phyloP scores from a whole-genome alignment of 1,140 invertebrate genomes.

The Drosophila miranda region DNA sequence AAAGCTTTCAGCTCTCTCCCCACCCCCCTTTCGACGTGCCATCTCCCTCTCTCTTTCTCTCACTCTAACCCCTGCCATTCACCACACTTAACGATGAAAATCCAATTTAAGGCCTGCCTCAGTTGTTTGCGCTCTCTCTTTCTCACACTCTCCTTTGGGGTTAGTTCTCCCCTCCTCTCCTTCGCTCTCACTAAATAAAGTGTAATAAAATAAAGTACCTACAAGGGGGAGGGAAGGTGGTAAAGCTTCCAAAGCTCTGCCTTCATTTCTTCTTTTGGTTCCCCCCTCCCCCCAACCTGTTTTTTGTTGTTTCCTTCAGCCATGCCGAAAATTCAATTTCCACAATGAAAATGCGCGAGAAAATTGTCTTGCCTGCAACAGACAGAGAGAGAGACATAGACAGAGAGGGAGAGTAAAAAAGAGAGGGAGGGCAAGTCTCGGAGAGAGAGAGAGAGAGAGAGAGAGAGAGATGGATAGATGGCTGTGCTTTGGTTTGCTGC shows the following conservation, averaged over 20 bases:
- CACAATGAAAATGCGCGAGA: slow-evolving; percentile 79
- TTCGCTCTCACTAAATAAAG: slow-evolving; percentile 46
- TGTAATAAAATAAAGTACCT: slow-evolving; percentile 82
- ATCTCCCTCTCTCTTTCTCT: slow-evolving; percentile 16
- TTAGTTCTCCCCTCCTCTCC: slow-evolving; percentile 13
- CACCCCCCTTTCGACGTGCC: background rate
- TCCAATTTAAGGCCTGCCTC: slow-evolving; percentile 77
- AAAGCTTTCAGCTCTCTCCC: slow-evolving; percentile 29
- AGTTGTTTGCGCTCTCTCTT: slow-evolving; percentile 46
- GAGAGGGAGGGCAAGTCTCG: slow-evolving; percentile 14
- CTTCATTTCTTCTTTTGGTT: slow-evolving; percentile 9
- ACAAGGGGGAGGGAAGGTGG: slow-evolving; percentile 27
- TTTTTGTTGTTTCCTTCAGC: slow-evolving; percentile 51
- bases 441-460: background rate
- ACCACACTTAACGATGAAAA: slow-evolving; percentile 79
- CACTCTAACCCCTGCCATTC: slow-evolving; percentile 50
- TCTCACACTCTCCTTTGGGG: slow-evolving; percentile 30
- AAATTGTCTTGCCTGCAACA: slow-evolving; percentile 70
- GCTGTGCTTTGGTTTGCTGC: slow-evolving; percentile 64
- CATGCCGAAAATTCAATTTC: slow-evolving; percentile 80
- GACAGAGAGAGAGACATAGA: slow-evolving; percentile 1
- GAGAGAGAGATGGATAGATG: slow-evolving; percentile 9
- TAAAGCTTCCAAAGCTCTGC: slow-evolving; percentile 31
- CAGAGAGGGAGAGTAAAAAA: slow-evolving; percentile 13
- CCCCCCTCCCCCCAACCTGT: slow-evolving; percentile 13